Percentiles rank a stretch among this genome's conserved stretches.
Evolutionary conservation across 2,113 vertebrate species (phyloP).

Genomic region (Macaca nemestrina): DNA sequence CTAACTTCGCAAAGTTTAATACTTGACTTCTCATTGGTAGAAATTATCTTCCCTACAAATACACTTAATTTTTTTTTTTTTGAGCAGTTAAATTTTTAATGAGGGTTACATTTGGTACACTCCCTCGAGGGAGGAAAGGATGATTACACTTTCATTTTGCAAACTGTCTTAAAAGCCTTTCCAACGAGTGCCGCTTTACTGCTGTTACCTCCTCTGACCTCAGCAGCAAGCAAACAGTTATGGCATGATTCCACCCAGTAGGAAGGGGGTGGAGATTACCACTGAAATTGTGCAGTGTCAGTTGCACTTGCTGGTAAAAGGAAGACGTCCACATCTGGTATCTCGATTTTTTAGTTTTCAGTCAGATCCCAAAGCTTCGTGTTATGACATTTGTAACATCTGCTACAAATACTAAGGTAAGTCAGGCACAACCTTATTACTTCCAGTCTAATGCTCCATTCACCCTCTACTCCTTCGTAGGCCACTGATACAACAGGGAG

Average conservation of each 20-base stretch:
- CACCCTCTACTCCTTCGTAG: constrained; percentile 78
- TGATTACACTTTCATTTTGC: constrained; percentile 57
- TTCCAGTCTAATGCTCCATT: constrained; percentile 81
- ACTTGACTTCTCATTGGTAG: not conserved
- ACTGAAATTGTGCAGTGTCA: constrained; percentile 70
- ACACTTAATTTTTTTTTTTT: not conserved
- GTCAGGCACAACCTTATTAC: constrained; percentile 83
- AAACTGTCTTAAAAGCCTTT: constrained; percentile 67
- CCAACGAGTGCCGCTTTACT: not conserved
- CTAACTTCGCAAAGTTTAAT: not conserved
- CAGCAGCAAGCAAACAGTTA: constrained; percentile 22
- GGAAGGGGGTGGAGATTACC: constrained; percentile 68
- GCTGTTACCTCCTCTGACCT: constrained; percentile 28
- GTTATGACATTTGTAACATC: constrained; percentile 84
- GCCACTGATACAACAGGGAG: constrained; percentile 61
- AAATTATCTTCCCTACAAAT: not conserved
- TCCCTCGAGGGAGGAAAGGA: not conserved
- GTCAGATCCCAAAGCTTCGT: constrained; percentile 82
- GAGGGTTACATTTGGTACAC: not conserved
- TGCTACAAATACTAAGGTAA: constrained; percentile 82
- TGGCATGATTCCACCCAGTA: constrained; percentile 51
- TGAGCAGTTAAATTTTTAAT: not conserved
- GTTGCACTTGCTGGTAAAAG: constrained; percentile 75
- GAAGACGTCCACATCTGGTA: constrained; percentile 81
- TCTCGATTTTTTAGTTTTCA: constrained; percentile 55